phyloP scores from a whole-genome alignment of 2,113 vertebrate species.

The Lucifuga dentata region DNA sequence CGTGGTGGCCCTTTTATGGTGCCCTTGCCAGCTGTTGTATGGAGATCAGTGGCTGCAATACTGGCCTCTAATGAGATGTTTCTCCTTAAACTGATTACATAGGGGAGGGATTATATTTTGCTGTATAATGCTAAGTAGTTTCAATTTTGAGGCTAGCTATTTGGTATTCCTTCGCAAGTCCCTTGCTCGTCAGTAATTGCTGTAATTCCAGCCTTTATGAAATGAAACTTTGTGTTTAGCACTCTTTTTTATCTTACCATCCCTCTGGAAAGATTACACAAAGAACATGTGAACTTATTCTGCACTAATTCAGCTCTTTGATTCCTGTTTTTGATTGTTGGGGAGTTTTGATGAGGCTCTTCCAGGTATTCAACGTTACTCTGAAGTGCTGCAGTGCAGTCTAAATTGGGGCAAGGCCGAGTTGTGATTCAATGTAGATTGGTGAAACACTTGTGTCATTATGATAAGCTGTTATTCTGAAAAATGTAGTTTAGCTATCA shows the following conservation, averaged over 20 bases:
- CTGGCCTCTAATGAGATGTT: conserved; percentile 58
- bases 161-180: conserved; percentile 39
- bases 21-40: conserved; percentile 72
- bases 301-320: conserved; percentile 31
- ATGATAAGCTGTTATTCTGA: conserved; percentile 49
- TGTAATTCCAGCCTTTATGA: conserved; percentile 46
- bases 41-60: conserved; percentile 45
- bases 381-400: conserved; percentile 29
- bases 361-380: not conserved
- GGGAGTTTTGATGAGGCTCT: not conserved
- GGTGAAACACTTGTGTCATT: conserved; percentile 32
- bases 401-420: not conserved
- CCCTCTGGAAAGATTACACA: conserved; percentile 45
- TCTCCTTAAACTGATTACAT: conserved; percentile 73
- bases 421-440: not conserved
- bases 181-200: conserved; percentile 53
- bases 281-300: conserved; percentile 14
- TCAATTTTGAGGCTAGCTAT: conserved; percentile 46
- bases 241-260: conserved; percentile 33
- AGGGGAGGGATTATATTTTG: conserved; percentile 54
- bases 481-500: conserved; percentile 40
- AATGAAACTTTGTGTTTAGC: conserved; percentile 11
- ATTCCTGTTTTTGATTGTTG: conserved; percentile 12
- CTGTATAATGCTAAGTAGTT: conserved; percentile 57
- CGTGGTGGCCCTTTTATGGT: conserved; percentile 52